Evolutionary conservation across 2,888 invertebrate genomes (phyloP), one percentile per base, ranked within the genome.

Genomic region (Cephus runcator): DNA sequence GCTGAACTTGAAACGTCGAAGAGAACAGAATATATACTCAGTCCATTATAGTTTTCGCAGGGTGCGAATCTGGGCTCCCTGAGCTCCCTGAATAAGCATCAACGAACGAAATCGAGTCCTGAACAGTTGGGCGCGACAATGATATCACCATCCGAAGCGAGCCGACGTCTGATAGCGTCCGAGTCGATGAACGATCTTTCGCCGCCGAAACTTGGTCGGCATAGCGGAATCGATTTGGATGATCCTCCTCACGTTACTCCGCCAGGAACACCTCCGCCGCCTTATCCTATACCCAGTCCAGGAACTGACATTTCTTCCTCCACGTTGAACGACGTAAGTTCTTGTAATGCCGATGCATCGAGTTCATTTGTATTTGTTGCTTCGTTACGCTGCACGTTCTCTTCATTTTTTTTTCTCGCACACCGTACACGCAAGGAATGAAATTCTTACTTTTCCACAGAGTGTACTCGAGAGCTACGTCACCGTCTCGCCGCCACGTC

Each of bases 201-300:
- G 73, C 87, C 91, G 79, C 88, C 90, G 40, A 85, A 85, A 83
- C 85, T 85, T 36, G 81, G 85, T 36, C 82, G 83, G 69, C 85
- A 86, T 77, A 88, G 83, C 75, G 89, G 88, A 77, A 90, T 91
- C 82, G 92, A 92, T 85, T 85, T 92, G 83, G 93, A 93, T 81
- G 93, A 90, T 82, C 85, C 87, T 56, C 90, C 87, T 79, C 83
- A 89, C 56, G 89, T 93, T n/a, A 95, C 96, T 33, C 96, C 96
- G 74, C 96, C 97, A 2, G 97, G 97, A 77, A 97, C 97, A n/a
- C 97, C 97, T 71, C 97, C 97, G 31, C 97, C 97, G 33, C 97
- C 97, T 1, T 97, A 97, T 92, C 93, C 93, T 68, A 92, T 92
- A 87, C 92, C 93, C 75, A 88, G 82, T 81, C 85, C 89, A 56